Percentiles rank a stretch among this genome's conserved stretches.
Evolutionary conservation across 2,888 invertebrate genomes (phyloP).

Genomic region (Adela reaumurella): DNA sequence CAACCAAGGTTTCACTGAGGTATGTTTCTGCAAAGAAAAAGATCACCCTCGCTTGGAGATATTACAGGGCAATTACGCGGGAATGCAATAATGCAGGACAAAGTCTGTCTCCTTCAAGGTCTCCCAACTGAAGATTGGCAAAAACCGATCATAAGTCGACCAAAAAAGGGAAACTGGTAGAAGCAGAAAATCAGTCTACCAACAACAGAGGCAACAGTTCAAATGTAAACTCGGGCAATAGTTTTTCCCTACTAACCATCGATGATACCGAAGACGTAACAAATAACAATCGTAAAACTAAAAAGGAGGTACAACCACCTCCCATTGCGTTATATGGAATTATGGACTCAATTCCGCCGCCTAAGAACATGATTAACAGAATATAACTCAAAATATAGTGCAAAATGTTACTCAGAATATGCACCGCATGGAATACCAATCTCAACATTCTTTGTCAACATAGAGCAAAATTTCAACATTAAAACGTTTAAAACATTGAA

Average conservation of each 20-base stretch:
- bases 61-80: no score
- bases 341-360: neutral
- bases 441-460: conserved; percentile 4
- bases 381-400: neutral
- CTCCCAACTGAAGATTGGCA: no score
- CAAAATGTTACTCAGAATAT: conserved; percentile 5
- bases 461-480: conserved; percentile 1
- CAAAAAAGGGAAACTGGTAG: no score
- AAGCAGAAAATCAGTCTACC: neutral
- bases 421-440: conserved; percentile 7
- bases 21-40: no score
- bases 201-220: neutral
- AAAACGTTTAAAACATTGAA: neutral
- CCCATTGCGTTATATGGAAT: neutral
- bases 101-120: no score
- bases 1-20: no score
- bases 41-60: no score
- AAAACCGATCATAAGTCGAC: no score
- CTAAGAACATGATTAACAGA: neutral
- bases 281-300: neutral
- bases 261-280: neutral
- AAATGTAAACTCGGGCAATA: neutral
- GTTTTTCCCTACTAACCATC: no score
- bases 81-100: no score
- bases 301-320: neutral